Percentiles rank a stretch among this genome's conserved stretches.
Conservation (phyloP, 2,797 vertebrate genomes). For the Loriculus beryllinus region DNA sequence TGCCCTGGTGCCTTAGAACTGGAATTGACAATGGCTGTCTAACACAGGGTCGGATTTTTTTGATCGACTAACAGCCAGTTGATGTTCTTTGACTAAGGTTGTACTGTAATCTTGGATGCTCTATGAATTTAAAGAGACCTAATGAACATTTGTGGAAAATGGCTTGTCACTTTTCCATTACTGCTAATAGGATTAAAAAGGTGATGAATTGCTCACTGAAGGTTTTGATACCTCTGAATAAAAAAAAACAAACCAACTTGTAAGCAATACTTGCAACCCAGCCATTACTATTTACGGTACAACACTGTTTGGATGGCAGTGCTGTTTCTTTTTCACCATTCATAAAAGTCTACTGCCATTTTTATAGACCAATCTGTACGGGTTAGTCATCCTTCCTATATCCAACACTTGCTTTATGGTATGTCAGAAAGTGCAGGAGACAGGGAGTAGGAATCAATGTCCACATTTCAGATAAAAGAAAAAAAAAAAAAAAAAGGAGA, state of each 20-base stretch:
- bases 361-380: neutral
- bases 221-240: neutral
- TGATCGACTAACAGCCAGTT: accelerated
- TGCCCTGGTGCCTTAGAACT: neutral
- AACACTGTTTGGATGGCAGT: neutral
- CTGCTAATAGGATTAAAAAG: neutral
- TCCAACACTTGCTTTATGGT: neutral
- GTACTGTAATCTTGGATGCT: neutral
- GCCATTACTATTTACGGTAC: neutral
- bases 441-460: accelerated
- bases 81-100: neutral
- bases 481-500: neutral
- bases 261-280: neutral
- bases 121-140: neutral
- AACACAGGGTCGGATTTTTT: neutral
- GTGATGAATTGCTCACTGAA: neutral
- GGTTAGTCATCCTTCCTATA: neutral
- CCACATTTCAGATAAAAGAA: neutral
- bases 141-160: neutral
- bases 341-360: neutral
- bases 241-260: neutral
- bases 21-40: neutral
- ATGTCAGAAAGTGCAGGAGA: neutral
- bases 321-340: neutral
- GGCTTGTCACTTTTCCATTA: neutral